Evolutionary conservation across 2,113 vertebrate genomes (phyloP), one percentile per base, ranked within the genome.

Genomic region (Hassar affinis): DNA sequence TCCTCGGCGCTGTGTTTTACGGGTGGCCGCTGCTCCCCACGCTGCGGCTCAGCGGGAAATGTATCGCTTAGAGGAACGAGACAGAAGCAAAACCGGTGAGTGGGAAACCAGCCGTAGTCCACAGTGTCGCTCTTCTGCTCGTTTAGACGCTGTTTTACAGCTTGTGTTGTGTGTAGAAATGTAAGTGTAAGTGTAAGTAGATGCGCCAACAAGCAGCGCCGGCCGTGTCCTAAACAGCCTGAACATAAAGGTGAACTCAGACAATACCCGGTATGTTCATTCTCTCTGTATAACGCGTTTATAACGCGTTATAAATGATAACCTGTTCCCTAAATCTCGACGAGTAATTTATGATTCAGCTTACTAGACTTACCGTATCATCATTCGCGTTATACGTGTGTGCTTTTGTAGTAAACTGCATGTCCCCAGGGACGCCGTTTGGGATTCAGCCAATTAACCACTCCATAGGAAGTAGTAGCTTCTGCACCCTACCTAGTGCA

Each of bases 21-120:
- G 38, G 38, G 38, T 42, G 6, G 2, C 38, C 38, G 38, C 38
- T 42, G 38, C 38, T 42, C 38, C 6, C 38, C 38, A 42, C 35
- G 77, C 77, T 61, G 77, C 38, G 38, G 35, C 38, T 79, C 61
- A 8, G 22, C 10, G 47, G 79, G 79, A 80, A 51, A 80, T 80
- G 79, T 80, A 3, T 68, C 79, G 20, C 12, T 15, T 38, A 80
- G 45, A 80, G 61, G 52, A 57, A 68, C 61, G 22, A 51, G 6
- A 68, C 45, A 35, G 33, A 52, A 68, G 25, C 30, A 52, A 80
- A 66, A 80, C 1, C 27, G 42, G 79, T 80, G 47, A 80, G 79
- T 80, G 27, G 10, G 38, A 0, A 25, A n/a, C n/a, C n/a, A n/a
- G n/a, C n/a, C n/a, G n/a, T n/a, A n/a, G n/a, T n/a, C n/a, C n/a